These are phyloP conservation scores for Meriones psammophilus DNA, from an alignment of 2,797 vertebrate genomes.

Conservation along the genomic window DNA sequence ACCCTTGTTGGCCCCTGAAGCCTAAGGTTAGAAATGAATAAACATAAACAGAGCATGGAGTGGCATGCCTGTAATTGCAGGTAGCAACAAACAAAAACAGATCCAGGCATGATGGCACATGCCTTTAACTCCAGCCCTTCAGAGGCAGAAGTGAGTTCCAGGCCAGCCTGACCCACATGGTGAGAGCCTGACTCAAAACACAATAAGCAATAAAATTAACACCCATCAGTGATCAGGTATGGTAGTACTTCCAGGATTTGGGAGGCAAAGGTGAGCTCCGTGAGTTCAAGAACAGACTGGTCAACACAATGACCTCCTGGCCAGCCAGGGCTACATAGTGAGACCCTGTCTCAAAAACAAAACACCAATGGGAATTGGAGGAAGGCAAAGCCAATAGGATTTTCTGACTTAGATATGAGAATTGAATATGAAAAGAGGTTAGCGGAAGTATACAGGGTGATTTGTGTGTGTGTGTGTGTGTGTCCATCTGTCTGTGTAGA, in stretches of 20 bases:
- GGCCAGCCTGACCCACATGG: neutral
- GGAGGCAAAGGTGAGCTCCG: neutral
- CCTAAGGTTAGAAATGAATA: neutral
- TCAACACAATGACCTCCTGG: no score
- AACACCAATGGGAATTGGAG: neutral
- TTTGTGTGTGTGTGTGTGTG: neutral
- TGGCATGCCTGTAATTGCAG: no score
- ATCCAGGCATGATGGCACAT: neutral
- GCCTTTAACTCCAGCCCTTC: neutral
- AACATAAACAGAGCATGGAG: neutral
- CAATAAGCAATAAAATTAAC: neutral
- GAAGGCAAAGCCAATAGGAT: neutral
- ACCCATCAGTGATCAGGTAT: neutral
- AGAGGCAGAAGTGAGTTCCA: neutral
- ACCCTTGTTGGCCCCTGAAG: neutral
- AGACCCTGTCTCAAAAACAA: neutral
- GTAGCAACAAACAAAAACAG: neutral
- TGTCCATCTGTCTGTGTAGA: neutral
- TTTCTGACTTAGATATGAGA: neutral
- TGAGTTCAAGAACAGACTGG: neutral
- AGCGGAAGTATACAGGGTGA: neutral
- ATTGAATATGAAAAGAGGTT: neutral
- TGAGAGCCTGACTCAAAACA: neutral
- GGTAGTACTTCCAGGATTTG: neutral
- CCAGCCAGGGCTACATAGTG: neutral